Evolutionary conservation across 2,113 vertebrate species (phyloP).

Genomic region (Vanacampus margaritifer): DNA sequence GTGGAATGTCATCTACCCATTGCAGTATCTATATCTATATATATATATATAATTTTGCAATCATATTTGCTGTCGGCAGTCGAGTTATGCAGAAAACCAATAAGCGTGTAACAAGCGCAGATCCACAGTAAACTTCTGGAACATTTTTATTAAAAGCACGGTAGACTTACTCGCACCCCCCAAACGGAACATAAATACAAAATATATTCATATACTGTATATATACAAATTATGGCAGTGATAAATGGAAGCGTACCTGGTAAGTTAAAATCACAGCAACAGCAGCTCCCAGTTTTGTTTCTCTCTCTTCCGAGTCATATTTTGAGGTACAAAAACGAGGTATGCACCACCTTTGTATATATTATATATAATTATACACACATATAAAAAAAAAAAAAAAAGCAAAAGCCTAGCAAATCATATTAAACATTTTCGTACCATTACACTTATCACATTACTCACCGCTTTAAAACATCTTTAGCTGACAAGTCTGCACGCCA

Average conservation of each 20-base stretch:
- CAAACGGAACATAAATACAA: conserved; percentile 75
- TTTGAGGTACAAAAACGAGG: conserved; percentile 59
- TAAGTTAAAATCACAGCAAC: conserved; percentile 49
- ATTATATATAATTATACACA: neutral
- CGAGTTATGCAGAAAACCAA: neutral
- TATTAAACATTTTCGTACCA: conserved; percentile 17
- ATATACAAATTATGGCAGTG: conserved; percentile 69
- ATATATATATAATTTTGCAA: neutral
- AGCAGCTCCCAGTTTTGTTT: conserved; percentile 38
- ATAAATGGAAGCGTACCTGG: conserved; percentile 53
- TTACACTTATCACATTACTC: conserved; percentile 6
- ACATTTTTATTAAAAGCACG: conserved; percentile 76
- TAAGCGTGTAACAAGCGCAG: neutral
- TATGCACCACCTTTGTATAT: conserved; percentile 27
- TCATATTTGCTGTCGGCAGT: no score
- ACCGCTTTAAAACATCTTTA: neutral
- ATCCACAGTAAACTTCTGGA: conserved; percentile 39
- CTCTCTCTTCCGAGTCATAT: neutral
- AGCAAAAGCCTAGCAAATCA: conserved; percentile 23
- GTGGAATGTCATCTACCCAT: conserved; percentile 15
- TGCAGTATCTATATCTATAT: neutral
- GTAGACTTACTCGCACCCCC: conserved; percentile 52
- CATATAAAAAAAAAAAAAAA: neutral
- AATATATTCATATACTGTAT: conserved; percentile 63
- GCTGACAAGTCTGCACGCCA: neutral